Conservation (phyloP, 2,797 vertebrate genomes). For the Sebastes alutus region DNA sequence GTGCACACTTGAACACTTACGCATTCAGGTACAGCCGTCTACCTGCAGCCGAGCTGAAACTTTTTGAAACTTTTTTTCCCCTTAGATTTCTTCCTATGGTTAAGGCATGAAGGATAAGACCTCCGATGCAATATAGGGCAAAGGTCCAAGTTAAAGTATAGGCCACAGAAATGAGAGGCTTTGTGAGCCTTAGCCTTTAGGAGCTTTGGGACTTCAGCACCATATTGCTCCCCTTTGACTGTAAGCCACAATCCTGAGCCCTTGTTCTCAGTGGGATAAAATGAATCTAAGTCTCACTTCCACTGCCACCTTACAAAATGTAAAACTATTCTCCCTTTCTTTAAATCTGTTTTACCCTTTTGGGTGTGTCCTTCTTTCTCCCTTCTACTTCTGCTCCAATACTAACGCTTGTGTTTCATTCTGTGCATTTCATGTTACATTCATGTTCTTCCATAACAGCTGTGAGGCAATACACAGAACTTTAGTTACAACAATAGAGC, state of each 20-base stretch:
- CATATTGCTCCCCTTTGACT: slow-evolving; percentile 43
- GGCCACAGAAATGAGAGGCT: slow-evolving; percentile 50
- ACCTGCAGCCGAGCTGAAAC: not conserved
- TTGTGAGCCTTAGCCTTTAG: slow-evolving; percentile 43
- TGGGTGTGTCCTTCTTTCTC: not conserved
- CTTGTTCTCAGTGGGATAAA: slow-evolving; percentile 38
- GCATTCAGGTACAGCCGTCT: not conserved
- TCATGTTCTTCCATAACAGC: slow-evolving; percentile 24
- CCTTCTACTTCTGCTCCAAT: not conserved
- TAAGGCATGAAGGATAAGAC: slow-evolving; percentile 4
- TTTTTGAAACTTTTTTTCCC: slow-evolving; percentile 8
- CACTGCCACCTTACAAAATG: not conserved
- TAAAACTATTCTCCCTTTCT: not conserved
- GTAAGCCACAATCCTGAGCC: slow-evolving; percentile 36
- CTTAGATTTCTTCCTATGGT: slow-evolving; percentile 2
- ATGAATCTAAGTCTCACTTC: slow-evolving; percentile 18
- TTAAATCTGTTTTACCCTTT: not conserved
- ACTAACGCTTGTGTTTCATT: not conserved
- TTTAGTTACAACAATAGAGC: slow-evolving; percentile 30
- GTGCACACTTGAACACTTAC: not conserved
- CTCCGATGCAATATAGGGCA: slow-evolving; percentile 5
- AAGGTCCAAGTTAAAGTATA: slow-evolving; percentile 22
- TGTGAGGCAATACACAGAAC: slow-evolving; percentile 25
- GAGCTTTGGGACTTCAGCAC: slow-evolving; percentile 38
- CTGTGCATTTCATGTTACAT: slow-evolving; percentile 11